Base-by-base conservation (phyloP, 2,113 vertebrate species). In the Mesocricetus auratus region DNA sequence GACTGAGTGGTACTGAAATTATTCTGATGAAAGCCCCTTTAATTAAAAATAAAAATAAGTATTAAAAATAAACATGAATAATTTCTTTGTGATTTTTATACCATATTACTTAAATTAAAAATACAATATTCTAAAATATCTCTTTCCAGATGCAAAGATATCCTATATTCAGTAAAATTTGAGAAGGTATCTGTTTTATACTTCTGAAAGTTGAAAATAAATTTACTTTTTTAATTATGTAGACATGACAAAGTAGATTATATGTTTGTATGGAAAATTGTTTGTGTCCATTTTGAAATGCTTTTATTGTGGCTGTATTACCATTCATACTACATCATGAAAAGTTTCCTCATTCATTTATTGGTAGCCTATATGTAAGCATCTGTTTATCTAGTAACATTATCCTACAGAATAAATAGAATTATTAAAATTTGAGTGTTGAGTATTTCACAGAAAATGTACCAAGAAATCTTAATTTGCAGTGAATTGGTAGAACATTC, bases 41-140 rank as follows among this genome's bases (percentile, higher is more conserved):
- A 21, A 17, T 42, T 83, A 81, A 81, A 83, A 82, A 36, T 33
- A 74, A 42, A 36, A 89, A 29, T 13, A 50, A 53, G n/a, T n/a
- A n/a, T n/a, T n/a, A n/a, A 56, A 89, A 75, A 69, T 31, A 91
- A 92, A 83, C 85, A 24, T 71, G 88, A 31, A 17, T 92, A 36
- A 82, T 86, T 95, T 87, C 64, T 89, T 91, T 89, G 26, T 13
- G 12, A 15, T 36, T 66, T 22, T 83, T 74, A 1, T 39, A 26
- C 33, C 81, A 86, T 90, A 75, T 94, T 53, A 9, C 89, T 94
- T 91, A 78, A 93, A 96, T 62, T 53, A 91, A 73, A 91, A 95
- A 53, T 45, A 82, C 19, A 47, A 42, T 86, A 77, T 93, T 58
- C 29, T n/a, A 17, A 81, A 91, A 93, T 9, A 93, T 21, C 7